A percentile compares a stretch with the other conserved stretches of the same genome.
phyloP scores from a whole-genome alignment of 2,888 invertebrate species.

The Synergus umbraculus region DNA sequence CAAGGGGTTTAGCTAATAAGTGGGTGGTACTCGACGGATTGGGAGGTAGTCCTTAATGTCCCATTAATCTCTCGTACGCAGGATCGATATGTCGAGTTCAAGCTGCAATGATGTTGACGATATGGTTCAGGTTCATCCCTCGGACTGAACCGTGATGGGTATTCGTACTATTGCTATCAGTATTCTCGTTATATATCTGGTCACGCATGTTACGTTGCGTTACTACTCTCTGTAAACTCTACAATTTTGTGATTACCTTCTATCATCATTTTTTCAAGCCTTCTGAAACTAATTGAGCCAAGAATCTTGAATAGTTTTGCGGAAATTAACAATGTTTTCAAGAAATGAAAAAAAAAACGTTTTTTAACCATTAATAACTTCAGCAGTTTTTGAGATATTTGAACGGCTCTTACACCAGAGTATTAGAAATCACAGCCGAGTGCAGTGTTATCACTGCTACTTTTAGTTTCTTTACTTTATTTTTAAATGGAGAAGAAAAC shows the following conservation, averaged over 20 bases:
- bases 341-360: too few species aligned
- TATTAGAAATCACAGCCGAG: too few species aligned
- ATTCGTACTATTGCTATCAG: background rate
- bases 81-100: conserved; percentile 27
- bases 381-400: too few species aligned
- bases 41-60: conserved; percentile 33
- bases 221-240: background rate
- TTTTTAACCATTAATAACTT: too few species aligned
- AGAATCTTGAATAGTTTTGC: too few species aligned
- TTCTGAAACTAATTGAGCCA: too few species aligned
- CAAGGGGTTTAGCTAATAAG: background rate
- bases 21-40: background rate
- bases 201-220: background rate
- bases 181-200: background rate
- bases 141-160: conserved; percentile 3
- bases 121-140: conserved; percentile 22
- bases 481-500: too few species aligned
- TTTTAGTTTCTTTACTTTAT: too few species aligned
- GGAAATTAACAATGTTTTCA: too few species aligned
- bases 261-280: too few species aligned
- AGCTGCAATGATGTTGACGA: conserved; percentile 11
- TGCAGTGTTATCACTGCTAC: too few species aligned
- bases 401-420: too few species aligned
- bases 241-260: background rate
- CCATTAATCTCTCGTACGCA: conserved; percentile 20